Evolutionary conservation across 2,888 invertebrate species (phyloP), one percentile per base, ranked within the genome.

Genomic region (Drosophila algonquin): DNA sequence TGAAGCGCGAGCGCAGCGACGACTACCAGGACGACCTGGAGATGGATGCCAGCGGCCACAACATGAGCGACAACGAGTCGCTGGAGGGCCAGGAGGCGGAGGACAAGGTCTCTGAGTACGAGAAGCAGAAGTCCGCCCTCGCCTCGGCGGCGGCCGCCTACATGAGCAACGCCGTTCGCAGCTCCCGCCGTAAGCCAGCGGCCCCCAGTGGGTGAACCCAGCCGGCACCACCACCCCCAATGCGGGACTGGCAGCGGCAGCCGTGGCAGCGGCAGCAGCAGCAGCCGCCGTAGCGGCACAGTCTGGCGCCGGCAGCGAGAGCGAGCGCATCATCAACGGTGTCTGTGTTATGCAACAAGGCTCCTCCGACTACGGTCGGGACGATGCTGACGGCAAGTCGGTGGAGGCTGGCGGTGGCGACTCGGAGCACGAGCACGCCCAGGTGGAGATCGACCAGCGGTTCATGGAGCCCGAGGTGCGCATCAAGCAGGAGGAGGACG

Each of bases 121-220:
- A 81, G 55, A 77, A 83, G 56, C 82, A 84, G 10, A 79, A 84
- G 51, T 78, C 85, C 0, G 87, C 87, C 21, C 56, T 89, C 16
- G 84, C 87, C 55, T 84, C 80, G 6, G 79, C 83, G 1, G 79
- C 87, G 16, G 81, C 68, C 65, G 90, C 76, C 12, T 81, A 83
- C 54, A 79, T 86, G 80, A 78, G 81, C 79, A 77, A 90, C 76
- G 73, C 89, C 62, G 73, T 87, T 65, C 67, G 89, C 54, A 75
- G 88, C 35, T 96, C 95, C 63, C 93, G 98, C 75, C 94, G 98
- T 88, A 99, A 99, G 93, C 98, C 98, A 1, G 98, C 98, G 1
- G 98, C 98, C 60, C 98, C 2, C 98, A 99, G 93, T 98, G 98
- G 98, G 98, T 98, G 5, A 98, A 98, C 92, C 98, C 98, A 0